Conservation (phyloP, 2,113 vertebrate genomes). For the Actenoides hombroni region DNA sequence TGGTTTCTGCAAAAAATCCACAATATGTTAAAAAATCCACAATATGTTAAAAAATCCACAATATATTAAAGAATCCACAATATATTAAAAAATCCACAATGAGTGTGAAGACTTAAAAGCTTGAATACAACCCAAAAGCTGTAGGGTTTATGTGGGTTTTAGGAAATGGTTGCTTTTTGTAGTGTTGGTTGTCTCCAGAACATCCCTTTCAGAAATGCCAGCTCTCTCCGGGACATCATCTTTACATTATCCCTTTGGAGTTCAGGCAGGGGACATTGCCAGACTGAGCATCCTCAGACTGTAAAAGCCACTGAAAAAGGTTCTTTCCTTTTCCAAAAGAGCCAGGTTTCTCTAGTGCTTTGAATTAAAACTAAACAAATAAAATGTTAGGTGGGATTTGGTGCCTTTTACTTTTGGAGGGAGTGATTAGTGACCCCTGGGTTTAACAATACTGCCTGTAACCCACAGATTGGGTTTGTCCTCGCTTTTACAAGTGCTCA, state of each 20-base stretch:
- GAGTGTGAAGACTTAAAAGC: not conserved
- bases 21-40: not conserved
- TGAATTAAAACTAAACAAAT: not conserved
- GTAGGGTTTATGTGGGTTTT: not conserved
- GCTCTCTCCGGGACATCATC: too few species aligned
- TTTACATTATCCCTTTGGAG: not conserved
- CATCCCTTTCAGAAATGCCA: rapidly evolving
- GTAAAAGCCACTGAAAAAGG: not conserved
- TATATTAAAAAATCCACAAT: not conserved
- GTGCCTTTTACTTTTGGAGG: not conserved
- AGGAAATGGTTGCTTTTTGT: not conserved
- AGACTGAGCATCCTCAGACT: not conserved
- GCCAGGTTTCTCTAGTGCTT: not conserved
- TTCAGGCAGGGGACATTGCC: not conserved
- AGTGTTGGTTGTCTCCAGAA: not conserved
- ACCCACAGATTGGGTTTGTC: not conserved
- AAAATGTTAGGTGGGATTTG: not conserved
- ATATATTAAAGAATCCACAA: not conserved
- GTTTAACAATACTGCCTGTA: not conserved
- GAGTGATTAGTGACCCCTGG: not conserved
- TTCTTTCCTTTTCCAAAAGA: not conserved
- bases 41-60: not conserved
- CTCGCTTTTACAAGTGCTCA: not conserved
- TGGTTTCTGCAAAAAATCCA: not conserved
- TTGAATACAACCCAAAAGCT: not conserved